Percentiles rank a stretch among this genome's conserved stretches.
These are phyloP conservation scores for Typhlichthys subterraneus DNA, from an alignment of 2,797 vertebrate species.

Conservation along the genomic window DNA sequence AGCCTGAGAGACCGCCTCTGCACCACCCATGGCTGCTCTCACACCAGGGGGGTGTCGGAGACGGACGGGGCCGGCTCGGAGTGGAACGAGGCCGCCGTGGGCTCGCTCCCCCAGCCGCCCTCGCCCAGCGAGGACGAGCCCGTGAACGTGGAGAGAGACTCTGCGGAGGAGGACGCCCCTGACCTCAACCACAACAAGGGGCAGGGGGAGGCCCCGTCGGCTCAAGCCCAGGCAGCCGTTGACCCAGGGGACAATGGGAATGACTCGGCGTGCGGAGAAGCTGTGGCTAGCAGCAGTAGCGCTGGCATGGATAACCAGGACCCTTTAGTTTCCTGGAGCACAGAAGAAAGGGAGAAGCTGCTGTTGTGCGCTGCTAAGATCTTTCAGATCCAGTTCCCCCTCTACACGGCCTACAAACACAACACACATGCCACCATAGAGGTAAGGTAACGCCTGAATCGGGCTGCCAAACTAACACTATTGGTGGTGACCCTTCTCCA, in stretches of 20 bases:
- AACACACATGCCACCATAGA: constrained; percentile 98
- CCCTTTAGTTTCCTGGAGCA: constrained; percentile 89
- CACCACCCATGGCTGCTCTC: constrained; percentile 52
- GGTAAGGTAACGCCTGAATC: constrained; percentile 68
- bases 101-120: constrained; percentile 69
- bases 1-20: constrained; percentile 92
- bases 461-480: neutral
- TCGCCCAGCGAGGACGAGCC: constrained; percentile 86
- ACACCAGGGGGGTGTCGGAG: constrained; percentile 54
- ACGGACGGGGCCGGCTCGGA: constrained; percentile 77
- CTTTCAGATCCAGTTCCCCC: constrained; percentile 98
- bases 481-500: no score
- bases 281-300: constrained; percentile 69
- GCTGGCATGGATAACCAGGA: constrained; percentile 78
- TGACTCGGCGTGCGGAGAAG: constrained; percentile 57
- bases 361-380: constrained; percentile 97
- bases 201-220: constrained; percentile 53
- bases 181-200: constrained; percentile 67
- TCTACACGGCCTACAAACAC: constrained; percentile 99
- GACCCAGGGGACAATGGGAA: constrained; percentile 68
- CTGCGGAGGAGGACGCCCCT: constrained; percentile 82
- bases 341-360: constrained; percentile 95
- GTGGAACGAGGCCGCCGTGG: constrained; percentile 76
- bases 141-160: constrained; percentile 89
- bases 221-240: constrained; percentile 74